phyloP scores from a whole-genome alignment of 2,797 vertebrate species.

The Squalus acanthias region DNA sequence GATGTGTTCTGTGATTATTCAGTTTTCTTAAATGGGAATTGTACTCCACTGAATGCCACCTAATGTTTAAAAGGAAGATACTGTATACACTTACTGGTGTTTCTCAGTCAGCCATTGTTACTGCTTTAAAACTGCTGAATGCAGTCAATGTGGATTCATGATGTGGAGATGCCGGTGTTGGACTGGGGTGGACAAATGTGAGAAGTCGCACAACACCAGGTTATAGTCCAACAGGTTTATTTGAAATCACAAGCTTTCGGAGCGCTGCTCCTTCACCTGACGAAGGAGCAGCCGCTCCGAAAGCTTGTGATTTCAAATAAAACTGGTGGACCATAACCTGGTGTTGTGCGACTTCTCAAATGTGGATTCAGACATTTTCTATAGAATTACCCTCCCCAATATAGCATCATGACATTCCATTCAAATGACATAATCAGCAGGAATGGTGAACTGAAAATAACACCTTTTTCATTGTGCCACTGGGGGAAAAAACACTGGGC shows the following conservation, averaged over 20 bases:
- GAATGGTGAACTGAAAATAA: neutral
- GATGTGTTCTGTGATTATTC: neutral
- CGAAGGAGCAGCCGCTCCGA: too few species aligned
- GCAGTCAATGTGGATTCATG: neutral
- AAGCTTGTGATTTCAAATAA: too few species aligned
- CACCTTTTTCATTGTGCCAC: neutral
- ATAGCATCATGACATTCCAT: neutral
- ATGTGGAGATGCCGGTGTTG: too few species aligned
- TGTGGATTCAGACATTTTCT: neutral
- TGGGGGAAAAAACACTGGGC: neutral
- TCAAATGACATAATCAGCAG: neutral
- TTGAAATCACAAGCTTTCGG: too few species aligned
- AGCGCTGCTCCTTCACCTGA: too few species aligned
- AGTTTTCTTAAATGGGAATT: neutral
- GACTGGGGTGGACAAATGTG: too few species aligned
- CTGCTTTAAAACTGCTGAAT: neutral
- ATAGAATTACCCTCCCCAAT: neutral
- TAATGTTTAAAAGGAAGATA: neutral
- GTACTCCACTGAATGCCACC: neutral
- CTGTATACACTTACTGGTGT: neutral
- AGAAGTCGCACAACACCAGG: too few species aligned
- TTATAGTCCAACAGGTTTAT: too few species aligned
- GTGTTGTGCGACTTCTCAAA: neutral
- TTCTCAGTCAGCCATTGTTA: neutral
- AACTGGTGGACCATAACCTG: too few species aligned